Percentiles rank a stretch among this genome's conserved stretches.
These are phyloP conservation scores for Nansenia antarctica DNA, from an alignment of 2,113 vertebrate species.

Conservation along the genomic window DNA sequence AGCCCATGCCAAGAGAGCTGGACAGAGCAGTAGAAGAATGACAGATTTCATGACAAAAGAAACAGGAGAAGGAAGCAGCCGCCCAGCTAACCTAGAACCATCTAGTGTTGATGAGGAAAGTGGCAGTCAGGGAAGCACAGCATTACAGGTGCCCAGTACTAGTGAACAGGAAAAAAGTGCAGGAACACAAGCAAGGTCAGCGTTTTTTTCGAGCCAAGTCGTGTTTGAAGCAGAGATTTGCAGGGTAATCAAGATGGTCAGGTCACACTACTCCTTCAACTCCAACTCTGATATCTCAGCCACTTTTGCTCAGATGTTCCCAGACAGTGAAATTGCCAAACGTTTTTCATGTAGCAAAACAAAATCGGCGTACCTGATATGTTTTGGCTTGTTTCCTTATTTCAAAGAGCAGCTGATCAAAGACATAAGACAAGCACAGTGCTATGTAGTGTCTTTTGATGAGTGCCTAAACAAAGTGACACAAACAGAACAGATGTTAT, in stretches of 20 bases:
- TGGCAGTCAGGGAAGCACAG: slow-evolving; percentile 8
- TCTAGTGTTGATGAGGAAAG: slow-evolving; percentile 6
- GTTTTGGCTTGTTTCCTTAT: slow-evolving; percentile 14
- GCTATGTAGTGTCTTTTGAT: slow-evolving; percentile 22
- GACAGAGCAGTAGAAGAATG: slow-evolving; percentile 10
- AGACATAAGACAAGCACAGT: slow-evolving; percentile 13
- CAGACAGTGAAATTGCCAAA: slow-evolving; percentile 20
- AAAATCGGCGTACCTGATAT: slow-evolving; percentile 4
- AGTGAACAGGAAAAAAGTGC: slow-evolving; percentile 5
- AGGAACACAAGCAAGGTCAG: not conserved
- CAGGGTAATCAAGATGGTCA: slow-evolving; percentile 18
- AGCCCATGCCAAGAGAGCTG: slow-evolving; percentile 1
- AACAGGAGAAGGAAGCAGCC: slow-evolving; percentile 13
- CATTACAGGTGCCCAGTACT: slow-evolving; percentile 7
- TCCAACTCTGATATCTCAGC: slow-evolving; percentile 19
- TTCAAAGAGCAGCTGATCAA: slow-evolving; percentile 8
- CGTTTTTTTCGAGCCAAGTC: not conserved
- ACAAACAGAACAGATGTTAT: slow-evolving; percentile 4
- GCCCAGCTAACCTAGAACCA: not conserved
- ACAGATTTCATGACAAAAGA: slow-evolving; percentile 15
- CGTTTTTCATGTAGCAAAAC: not conserved
- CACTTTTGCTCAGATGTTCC: slow-evolving; percentile 21
- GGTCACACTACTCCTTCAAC: slow-evolving; percentile 27
- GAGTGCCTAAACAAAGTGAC: slow-evolving; percentile 18
- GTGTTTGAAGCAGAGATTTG: slow-evolving; percentile 16